Evolutionary conservation across 2,797 vertebrate genomes (phyloP).

Genomic region (Salmo trutta): DNA sequence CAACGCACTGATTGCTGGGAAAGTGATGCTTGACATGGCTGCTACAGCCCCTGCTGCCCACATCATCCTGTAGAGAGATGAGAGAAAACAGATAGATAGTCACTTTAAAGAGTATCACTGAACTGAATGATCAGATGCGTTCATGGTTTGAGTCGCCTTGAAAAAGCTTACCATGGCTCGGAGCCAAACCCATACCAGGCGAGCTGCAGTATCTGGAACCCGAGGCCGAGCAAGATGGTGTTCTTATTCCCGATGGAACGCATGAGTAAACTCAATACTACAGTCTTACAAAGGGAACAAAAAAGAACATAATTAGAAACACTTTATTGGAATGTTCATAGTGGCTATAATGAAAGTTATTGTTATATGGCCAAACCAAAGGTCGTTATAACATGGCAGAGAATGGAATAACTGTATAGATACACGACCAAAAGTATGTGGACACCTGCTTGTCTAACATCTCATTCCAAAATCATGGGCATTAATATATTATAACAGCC

Average conservation of each 20-base stretch:
- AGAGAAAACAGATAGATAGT: background rate
- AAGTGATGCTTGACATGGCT: constrained; percentile 89
- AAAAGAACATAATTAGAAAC: background rate
- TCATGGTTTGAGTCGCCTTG: background rate
- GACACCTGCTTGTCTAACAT: too few species aligned
- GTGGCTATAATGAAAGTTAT: background rate
- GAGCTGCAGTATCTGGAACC: constrained; percentile 87
- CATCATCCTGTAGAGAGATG: constrained; percentile 81
- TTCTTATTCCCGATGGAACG: constrained; percentile 90
- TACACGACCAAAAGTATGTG: too few species aligned
- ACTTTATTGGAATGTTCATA: background rate
- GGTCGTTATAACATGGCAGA: too few species aligned
- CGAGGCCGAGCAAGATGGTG: constrained; percentile 85
- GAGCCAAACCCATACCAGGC: constrained; percentile 89
- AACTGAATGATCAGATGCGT: background rate
- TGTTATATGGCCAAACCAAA: background rate
- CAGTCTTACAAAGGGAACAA: constrained; percentile 67
- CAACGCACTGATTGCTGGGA: constrained; percentile 84
- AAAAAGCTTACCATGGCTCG: constrained; percentile 80
- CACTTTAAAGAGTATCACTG: too few species aligned
- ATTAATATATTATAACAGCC: too few species aligned
- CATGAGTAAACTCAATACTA: constrained; percentile 88
- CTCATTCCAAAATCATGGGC: too few species aligned
- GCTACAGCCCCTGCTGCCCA: constrained; percentile 87
- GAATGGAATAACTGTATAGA: too few species aligned